A percentile compares a stretch with the other conserved stretches of the same genome.
Conservation (phyloP, 2,888 invertebrate genomes). For the Rugalucina vietnamica region DNA sequence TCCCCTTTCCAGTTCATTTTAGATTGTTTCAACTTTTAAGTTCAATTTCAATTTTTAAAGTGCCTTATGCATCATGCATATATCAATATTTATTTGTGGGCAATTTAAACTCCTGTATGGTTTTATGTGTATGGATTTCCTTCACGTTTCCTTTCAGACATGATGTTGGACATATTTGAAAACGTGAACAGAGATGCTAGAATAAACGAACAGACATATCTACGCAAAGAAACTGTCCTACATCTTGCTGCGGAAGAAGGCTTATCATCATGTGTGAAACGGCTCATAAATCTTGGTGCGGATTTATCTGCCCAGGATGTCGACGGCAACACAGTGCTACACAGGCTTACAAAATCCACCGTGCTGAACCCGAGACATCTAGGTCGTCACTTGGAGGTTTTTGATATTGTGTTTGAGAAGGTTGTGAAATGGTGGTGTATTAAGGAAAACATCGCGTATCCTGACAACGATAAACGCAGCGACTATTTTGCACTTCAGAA, state of each 20-base stretch:
- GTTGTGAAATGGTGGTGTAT: conserved; percentile 79
- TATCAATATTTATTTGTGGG: too few species aligned
- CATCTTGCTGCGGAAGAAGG: conserved; percentile 74
- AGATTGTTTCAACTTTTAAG: too few species aligned
- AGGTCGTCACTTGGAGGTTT: conserved; percentile 63
- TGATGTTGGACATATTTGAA: conserved; percentile 78
- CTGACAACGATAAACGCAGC: conserved; percentile 70
- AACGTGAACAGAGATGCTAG: conserved; percentile 75
- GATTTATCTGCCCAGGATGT: conserved; percentile 69
- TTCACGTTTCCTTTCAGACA: conserved; percentile 5
- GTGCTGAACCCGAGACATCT: conserved; percentile 54
- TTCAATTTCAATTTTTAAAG: too few species aligned
- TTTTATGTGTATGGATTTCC: not conserved
- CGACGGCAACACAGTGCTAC: conserved; percentile 79
- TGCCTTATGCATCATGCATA: too few species aligned
- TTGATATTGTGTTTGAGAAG: conserved; percentile 65
- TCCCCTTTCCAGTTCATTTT: too few species aligned
- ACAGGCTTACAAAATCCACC: conserved; percentile 69
- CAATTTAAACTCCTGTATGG: too few species aligned
- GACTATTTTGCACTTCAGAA: conserved; percentile 50
- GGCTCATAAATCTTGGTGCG: conserved; percentile 65
- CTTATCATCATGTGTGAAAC: conserved; percentile 54
- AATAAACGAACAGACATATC: conserved; percentile 73
- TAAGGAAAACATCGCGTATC: conserved; percentile 65
- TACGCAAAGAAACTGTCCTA: conserved; percentile 66